Conservation (phyloP, 2,113 vertebrate genomes). For the Zosterops japonicus region DNA sequence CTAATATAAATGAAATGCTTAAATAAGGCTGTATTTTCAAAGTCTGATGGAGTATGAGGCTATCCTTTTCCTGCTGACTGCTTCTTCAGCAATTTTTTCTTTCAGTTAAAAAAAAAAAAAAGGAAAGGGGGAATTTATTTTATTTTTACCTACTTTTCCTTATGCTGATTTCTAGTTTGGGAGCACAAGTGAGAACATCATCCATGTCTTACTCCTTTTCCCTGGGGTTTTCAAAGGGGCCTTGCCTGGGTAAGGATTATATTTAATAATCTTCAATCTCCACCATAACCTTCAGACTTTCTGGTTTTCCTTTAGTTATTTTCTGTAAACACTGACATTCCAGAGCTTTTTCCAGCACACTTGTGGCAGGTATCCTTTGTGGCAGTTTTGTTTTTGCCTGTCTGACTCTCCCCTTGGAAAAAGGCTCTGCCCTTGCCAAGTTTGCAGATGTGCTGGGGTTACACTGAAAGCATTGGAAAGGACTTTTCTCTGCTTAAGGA, state of each 20-base stretch:
- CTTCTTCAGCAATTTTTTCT: not conserved
- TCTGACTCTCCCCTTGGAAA: not conserved
- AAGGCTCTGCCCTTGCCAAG: not conserved
- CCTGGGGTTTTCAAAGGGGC: not conserved
- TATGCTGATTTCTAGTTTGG: not conserved
- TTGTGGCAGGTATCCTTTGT: not conserved
- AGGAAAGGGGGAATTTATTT: accelerated
- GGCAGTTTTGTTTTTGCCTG: not conserved
- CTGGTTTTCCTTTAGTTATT: not conserved
- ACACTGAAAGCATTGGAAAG: not conserved
- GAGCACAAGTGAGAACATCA: not conserved
- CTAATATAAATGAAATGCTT: not conserved
- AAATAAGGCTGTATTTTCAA: not conserved
- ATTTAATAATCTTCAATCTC: not conserved
- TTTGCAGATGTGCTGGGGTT: not conserved
- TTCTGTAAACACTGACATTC: not conserved
- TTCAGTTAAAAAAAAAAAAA: not conserved
- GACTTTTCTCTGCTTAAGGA: not conserved
- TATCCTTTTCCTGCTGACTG: not conserved
- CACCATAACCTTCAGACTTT: not conserved
- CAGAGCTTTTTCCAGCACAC: not conserved
- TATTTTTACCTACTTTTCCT: not conserved
- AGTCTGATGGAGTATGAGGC: not conserved
- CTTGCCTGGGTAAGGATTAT: not conserved
- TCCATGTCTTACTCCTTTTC: accelerated